Conservation (phyloP, 2,888 invertebrate species). For the Sclerodermus sp. region DNA sequence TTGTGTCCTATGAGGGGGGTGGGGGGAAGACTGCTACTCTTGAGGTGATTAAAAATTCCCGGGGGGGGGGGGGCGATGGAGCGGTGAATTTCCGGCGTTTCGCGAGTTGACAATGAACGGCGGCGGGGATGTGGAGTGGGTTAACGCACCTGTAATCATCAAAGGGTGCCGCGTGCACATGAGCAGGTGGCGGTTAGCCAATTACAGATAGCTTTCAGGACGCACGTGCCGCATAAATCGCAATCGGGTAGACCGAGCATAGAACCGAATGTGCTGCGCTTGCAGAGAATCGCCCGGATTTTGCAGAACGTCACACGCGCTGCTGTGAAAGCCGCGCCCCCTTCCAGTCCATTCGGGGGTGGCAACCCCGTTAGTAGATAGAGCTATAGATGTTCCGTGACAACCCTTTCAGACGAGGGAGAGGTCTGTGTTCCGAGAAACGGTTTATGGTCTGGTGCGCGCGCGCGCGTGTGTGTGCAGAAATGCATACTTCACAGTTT, state of each 20-base stretch:
- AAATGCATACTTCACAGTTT: too few species aligned
- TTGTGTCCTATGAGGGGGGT: too few species aligned
- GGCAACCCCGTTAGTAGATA: background rate
- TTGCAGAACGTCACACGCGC: slow-evolving; percentile 22
- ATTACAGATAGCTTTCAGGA: slow-evolving; percentile 19
- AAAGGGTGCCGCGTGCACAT: slow-evolving; percentile 9
- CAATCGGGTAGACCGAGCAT: slow-evolving; percentile 7
- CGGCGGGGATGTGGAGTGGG: too few species aligned
- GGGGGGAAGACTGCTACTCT: too few species aligned
- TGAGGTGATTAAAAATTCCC: too few species aligned
- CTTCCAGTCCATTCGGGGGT: background rate
- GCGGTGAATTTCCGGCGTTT: too few species aligned
- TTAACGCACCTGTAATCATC: slow-evolving; percentile 3
- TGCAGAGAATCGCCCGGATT: slow-evolving; percentile 21
- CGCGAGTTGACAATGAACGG: too few species aligned
- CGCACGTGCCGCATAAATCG: slow-evolving; percentile 21
- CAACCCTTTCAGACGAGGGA: too few species aligned
- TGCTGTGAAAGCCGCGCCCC: slow-evolving; percentile 3
- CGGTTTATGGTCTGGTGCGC: too few species aligned
- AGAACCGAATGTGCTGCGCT: slow-evolving; percentile 5
- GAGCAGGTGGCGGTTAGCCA: slow-evolving; percentile 17
- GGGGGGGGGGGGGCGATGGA: too few species aligned
- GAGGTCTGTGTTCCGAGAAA: too few species aligned
- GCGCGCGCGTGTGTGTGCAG: too few species aligned
- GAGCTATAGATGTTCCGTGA: background rate